Percentiles rank a stretch among this genome's conserved stretches.
Conservation (phyloP, 2,113 vertebrate species). For the Carlito syrichta region DNA sequence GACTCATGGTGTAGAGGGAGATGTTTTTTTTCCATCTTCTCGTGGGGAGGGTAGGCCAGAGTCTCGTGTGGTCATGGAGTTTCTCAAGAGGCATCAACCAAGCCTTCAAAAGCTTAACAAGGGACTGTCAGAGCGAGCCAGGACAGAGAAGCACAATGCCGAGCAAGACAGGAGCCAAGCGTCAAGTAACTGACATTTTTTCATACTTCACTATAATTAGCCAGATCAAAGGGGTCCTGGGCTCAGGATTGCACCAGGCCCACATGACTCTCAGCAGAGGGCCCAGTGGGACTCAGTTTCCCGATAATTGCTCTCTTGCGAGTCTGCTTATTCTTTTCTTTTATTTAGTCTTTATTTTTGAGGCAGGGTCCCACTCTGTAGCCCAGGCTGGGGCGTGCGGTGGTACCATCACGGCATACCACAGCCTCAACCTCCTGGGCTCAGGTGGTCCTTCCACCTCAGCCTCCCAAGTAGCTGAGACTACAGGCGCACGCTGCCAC, state of each 20-base stretch:
- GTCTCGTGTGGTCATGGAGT: background rate
- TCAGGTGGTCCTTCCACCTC: too few species aligned
- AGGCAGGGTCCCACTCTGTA: too few species aligned
- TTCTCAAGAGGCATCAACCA: background rate
- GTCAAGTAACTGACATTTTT: slow-evolving; percentile 77
- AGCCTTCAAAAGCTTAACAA: slow-evolving; percentile 3
- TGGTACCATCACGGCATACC: too few species aligned
- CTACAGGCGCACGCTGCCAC: too few species aligned
- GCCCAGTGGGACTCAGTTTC: background rate
- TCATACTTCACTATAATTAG: slow-evolving; percentile 78
- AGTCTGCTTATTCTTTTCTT: too few species aligned
- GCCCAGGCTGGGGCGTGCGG: too few species aligned
- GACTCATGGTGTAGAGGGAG: background rate
- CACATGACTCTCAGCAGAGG: background rate
- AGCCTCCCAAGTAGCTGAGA: too few species aligned
- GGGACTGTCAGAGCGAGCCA: slow-evolving; percentile 39
- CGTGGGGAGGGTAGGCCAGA: background rate
- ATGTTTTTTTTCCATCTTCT: slow-evolving; percentile 28
- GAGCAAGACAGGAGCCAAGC: slow-evolving; percentile 63
- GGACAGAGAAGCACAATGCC: slow-evolving; percentile 45
- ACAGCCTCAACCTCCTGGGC: too few species aligned
- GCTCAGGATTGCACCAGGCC: slow-evolving; percentile 56
- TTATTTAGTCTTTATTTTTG: too few species aligned
- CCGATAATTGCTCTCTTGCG: background rate
- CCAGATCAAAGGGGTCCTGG: slow-evolving; percentile 71